These are phyloP conservation scores for Tauraco hartlaubi DNA, from an alignment of 2,797 vertebrate species.

Conservation along the genomic window DNA sequence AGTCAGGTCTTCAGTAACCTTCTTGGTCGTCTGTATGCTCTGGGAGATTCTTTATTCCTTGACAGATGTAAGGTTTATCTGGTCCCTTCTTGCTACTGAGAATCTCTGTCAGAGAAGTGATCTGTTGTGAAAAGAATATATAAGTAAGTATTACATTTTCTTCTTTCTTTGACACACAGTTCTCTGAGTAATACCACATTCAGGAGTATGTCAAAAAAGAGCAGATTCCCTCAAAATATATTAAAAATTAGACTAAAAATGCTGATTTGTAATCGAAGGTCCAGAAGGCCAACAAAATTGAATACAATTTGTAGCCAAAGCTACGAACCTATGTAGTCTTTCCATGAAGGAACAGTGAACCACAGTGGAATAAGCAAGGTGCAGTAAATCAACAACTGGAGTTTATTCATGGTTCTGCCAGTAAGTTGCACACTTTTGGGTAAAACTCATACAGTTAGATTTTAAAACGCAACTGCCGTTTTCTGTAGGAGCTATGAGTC, in stretches of 20 bases:
- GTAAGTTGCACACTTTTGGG: background rate
- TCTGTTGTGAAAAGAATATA: background rate
- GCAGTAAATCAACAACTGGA: background rate
- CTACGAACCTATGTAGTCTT: background rate
- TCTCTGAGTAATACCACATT: background rate
- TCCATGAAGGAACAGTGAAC: background rate
- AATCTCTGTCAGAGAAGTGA: background rate
- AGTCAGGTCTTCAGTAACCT: background rate
- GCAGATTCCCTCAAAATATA: accelerated
- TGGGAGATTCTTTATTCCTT: background rate
- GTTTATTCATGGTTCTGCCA: background rate
- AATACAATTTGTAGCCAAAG: background rate
- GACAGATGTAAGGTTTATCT: background rate
- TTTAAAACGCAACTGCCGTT: background rate
- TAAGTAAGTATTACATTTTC: background rate
- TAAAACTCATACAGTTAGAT: background rate
- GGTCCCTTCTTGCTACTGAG: background rate
- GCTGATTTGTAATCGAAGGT: background rate
- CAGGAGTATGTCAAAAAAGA: background rate
- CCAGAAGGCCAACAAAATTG: background rate
- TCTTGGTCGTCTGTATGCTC: background rate
- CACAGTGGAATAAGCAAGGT: background rate
- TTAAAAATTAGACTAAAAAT: background rate
- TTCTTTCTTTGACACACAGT: background rate
- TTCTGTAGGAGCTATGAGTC: background rate